Evolutionary conservation across 2,797 vertebrate species (phyloP), one percentile per base, ranked within the genome.

Genomic region (Megalops cyprinoides): DNA sequence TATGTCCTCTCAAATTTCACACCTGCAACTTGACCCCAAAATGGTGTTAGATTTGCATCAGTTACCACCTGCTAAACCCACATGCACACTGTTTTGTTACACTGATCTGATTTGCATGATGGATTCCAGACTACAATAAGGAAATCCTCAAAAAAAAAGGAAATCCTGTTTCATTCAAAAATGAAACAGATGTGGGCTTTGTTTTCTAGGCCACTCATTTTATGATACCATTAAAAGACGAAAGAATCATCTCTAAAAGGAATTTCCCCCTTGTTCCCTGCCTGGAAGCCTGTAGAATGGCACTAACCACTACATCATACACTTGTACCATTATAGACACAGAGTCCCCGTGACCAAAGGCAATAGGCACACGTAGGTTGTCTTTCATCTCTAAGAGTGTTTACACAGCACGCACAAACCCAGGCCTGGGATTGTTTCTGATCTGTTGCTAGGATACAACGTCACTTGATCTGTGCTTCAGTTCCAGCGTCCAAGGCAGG

Each of bases 391-490:
- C 8, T 20, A 71, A 42, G 34, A 71, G 67, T 18, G 15, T 76
- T 60, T 82, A 31, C 58, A 69, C 74, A 14, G 65, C 74, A 82
- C 71, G 31, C 49, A 39, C 14, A 53, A 53, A 10, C 51, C 62
- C 37, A 28, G 60, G 81, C 79, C 84, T 76, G 74, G 67, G 73
- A 79, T 37, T 82, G 82, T 86, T 85, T 76, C 71, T 71, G 69
- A 81, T 81, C 15, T 44, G 90, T 92, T 90, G 88, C 91, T 86
- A 81, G 83, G 91, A 74, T 0, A 93, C 89, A 62, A 37, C 79
- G 86, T 81, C 91, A 93, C 86, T 87, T 62, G 88, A 90, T 80
- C 85, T 81, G 74, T 82, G 74, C 83, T 53, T 78, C 55, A 84
- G 73, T 84, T 74, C 77, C 78, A 69, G 69, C 84, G 80, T 74